Percentiles rank a stretch among this genome's conserved stretches.
phyloP scores from a whole-genome alignment of 2,888 invertebrate genomes.

The Eristalis pertinax region DNA sequence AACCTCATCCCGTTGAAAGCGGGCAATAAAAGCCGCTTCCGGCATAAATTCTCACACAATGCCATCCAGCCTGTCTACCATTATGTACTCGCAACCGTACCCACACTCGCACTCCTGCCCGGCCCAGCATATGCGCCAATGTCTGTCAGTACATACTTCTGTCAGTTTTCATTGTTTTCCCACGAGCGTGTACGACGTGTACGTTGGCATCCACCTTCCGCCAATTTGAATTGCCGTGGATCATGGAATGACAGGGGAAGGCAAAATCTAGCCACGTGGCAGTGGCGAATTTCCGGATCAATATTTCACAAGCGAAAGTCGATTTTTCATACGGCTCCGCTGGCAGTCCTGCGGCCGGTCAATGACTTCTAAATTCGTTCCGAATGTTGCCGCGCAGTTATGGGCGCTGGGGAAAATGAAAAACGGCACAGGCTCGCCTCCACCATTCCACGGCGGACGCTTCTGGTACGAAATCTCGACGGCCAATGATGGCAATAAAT shows the following conservation, averaged over 20 bases:
- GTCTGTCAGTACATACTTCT: conserved; percentile 17
- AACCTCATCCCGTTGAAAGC: neutral
- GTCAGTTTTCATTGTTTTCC: conserved; percentile 31
- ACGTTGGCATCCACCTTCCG: neutral
- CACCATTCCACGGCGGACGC: neutral
- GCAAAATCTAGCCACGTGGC: conserved; percentile 23
- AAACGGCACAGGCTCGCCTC: neutral
- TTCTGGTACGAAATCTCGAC: neutral
- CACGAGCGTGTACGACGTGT: neutral
- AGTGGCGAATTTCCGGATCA: conserved; percentile 9
- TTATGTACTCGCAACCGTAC: neutral
- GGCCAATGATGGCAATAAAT: neutral
- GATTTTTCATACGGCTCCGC: neutral
- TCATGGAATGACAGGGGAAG: neutral
- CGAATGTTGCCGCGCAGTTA: neutral
- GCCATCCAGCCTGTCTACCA: neutral
- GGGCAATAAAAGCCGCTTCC: conserved; percentile 1
- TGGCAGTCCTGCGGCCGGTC: conserved; percentile 5
- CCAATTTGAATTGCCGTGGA: neutral
- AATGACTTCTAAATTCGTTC: conserved; percentile 11
- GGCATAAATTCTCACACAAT: conserved; percentile 30
- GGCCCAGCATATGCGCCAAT: neutral
- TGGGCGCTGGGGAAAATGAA: neutral
- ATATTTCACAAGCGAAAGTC: conserved; percentile 21
- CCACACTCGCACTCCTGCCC: neutral